Evolutionary conservation across 2,888 invertebrate species (phyloP), one percentile per base, ranked within the genome.

Genomic region (Brachyptera putata): DNA sequence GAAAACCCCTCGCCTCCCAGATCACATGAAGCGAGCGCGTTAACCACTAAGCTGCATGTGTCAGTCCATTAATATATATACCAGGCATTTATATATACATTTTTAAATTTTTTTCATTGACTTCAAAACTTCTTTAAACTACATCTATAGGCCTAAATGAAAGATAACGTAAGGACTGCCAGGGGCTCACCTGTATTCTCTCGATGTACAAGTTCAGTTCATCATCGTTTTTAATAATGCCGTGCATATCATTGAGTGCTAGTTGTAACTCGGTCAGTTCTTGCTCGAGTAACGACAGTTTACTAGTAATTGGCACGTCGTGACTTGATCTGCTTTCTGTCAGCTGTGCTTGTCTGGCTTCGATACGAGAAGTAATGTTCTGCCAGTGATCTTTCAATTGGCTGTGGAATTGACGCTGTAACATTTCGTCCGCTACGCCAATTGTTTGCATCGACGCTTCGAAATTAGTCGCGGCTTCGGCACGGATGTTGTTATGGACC

Each of bases 381-480:
- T 80, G 79, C 90, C 91, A 92, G 65, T 87, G 84, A 63, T 87
- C 84, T 72, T 89, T 87, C 25, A 91, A 76, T 67, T 90, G 87
- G 0, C 84, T 83, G 71, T 89, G 86, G 75, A 87, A 86, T 69
- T 89, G 86, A 1, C 91, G 78, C 70, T 91, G 91, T 0, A 87
- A 75, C 82, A 87, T 86, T 75, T 91, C 91, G 68, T 93, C 92
- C 0, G 89, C 85, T n/a, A 92, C 79, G 0, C 91, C 88, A 43
- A 93, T 80, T 4, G 89, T 85, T 71, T 86, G 83, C 61, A 92
- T 72, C 0, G 91, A 85, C 67, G 86, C 86, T 69, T 91, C 89
- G 67, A 92, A 85, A 63, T 85, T 84, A 43, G 81, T 78, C 16
- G 84, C 84, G 0, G 88, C 84, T 66, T 90, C 89, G 61, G 84